These are phyloP conservation scores for Synanthedon andrenaeformis DNA, from an alignment of 2,888 invertebrate genomes.

Conservation along the genomic window DNA sequence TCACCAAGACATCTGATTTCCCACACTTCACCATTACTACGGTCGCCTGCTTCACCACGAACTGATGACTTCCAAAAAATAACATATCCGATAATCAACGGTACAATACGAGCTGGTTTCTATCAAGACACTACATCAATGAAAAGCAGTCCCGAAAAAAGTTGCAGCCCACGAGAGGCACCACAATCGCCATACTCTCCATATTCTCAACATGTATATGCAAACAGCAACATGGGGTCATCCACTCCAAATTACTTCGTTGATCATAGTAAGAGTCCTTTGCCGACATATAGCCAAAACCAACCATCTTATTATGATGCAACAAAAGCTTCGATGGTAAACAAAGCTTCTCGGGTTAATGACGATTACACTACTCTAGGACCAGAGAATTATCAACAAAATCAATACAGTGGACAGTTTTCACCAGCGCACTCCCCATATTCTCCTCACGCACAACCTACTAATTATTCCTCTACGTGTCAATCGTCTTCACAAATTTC, in stretches of 20 bases:
- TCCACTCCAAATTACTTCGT: slow-evolving; percentile 53
- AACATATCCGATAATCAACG: slow-evolving; percentile 82
- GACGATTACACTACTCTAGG: slow-evolving; percentile 69
- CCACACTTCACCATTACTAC: slow-evolving; percentile 78
- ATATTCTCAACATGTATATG: slow-evolving; percentile 61
- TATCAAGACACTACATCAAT: slow-evolving; percentile 90
- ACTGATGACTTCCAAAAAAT: slow-evolving; percentile 77
- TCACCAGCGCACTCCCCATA: slow-evolving; percentile 49
- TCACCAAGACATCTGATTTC: slow-evolving; percentile 81
- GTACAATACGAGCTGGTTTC: slow-evolving; percentile 87
- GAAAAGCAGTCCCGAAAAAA: slow-evolving; percentile 86
- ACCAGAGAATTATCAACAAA: slow-evolving; percentile 67
- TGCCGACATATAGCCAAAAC: slow-evolving; percentile 55
- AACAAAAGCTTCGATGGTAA: slow-evolving; percentile 51
- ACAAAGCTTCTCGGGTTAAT: slow-evolving; percentile 56
- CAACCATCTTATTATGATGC: slow-evolving; percentile 74
- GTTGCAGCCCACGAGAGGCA: slow-evolving; percentile 82
- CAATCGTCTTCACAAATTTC: slow-evolving; percentile 32
- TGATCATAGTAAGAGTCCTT: slow-evolving; percentile 57
- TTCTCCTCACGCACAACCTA: slow-evolving; percentile 30
- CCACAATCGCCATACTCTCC: slow-evolving; percentile 65
- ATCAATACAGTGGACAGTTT: slow-evolving; percentile 45
- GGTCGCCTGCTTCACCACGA: slow-evolving; percentile 83
- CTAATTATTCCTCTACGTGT: slow-evolving; percentile 42
- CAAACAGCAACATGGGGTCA: slow-evolving; percentile 39